Percentiles rank a stretch among this genome's conserved stretches.
Evolutionary conservation across 2,113 vertebrate genomes (phyloP).

Genomic region (Psammodynastes pulverulentus): DNA sequence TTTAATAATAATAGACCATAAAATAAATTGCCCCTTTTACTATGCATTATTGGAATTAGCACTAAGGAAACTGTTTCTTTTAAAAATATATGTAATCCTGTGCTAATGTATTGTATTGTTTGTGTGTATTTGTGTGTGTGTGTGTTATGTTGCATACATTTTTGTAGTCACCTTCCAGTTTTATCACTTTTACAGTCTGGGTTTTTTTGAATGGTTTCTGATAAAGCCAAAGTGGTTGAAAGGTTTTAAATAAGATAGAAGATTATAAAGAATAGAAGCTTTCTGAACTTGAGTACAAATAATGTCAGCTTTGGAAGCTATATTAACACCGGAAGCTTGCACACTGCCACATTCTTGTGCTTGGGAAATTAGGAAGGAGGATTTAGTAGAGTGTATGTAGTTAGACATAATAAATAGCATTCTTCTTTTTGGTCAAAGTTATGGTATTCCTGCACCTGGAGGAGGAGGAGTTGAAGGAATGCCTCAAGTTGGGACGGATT

Average conservation of each 20-base stretch:
- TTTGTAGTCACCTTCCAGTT: neutral
- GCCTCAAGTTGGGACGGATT: too few species aligned
- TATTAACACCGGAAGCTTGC: too few species aligned
- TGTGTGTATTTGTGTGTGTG: neutral
- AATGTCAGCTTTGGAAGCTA: too few species aligned
- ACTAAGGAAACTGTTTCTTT: neutral
- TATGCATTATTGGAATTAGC: neutral
- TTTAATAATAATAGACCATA: neutral
- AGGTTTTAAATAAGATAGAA: neutral
- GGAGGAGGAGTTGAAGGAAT: too few species aligned
- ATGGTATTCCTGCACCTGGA: too few species aligned
- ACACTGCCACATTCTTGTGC: too few species aligned
- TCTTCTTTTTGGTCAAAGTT: too few species aligned
- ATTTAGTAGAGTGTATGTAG: too few species aligned
- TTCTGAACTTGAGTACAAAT: neutral
- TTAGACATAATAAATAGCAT: too few species aligned
- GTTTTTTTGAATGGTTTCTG: neutral
- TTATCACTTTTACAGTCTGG: neutral
- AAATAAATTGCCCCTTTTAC: neutral
- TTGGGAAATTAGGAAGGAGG: too few species aligned
- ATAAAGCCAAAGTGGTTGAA: neutral
- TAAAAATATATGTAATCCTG: neutral
- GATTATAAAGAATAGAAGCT: neutral
- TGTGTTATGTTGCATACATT: neutral
- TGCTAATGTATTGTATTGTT: neutral